A percentile compares a stretch with the other conserved stretches of the same genome.
These are phyloP conservation scores for Maniola jurtina DNA, from an alignment of 1,140 invertebrate species.

Conservation along the genomic window DNA sequence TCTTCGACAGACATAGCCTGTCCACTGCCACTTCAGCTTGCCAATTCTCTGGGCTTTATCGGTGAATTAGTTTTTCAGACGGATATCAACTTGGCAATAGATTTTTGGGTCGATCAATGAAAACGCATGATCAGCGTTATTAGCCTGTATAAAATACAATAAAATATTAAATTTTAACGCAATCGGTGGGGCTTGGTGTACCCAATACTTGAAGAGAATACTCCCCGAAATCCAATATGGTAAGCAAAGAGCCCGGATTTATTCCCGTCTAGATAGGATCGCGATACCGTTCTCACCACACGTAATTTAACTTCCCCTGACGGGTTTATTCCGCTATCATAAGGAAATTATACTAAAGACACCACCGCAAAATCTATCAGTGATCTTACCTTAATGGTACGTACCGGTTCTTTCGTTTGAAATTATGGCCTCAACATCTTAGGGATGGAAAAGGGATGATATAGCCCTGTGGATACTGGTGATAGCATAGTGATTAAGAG, in stretches of 20 bases:
- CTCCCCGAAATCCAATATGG: slow-evolving; percentile 61
- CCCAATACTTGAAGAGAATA: slow-evolving; percentile 46
- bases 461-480: too few relatives aligned
- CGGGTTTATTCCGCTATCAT: slow-evolving; percentile 63
- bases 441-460: too few relatives aligned
- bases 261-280: slow-evolving; percentile 59
- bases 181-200: neutral
- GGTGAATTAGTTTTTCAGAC: too few relatives aligned
- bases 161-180: neutral
- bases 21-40: too few relatives aligned
- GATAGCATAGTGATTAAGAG: too few relatives aligned
- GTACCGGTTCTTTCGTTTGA: neutral
- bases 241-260: slow-evolving; percentile 53
- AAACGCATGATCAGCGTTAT: too few relatives aligned
- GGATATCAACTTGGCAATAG: too few relatives aligned
- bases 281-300: slow-evolving; percentile 58
- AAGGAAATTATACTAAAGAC: slow-evolving; percentile 64
- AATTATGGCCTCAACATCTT: neutral
- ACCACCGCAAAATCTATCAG: slow-evolving; percentile 20
- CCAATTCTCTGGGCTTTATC: too few relatives aligned
- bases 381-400: slow-evolving; percentile 18
- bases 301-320: slow-evolving; percentile 65
- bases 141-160: too few relatives aligned
- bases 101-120: too few relatives aligned
- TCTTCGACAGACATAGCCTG: too few relatives aligned